Percentiles rank a stretch among this genome's conserved stretches.
Conservation (phyloP, 2,797 vertebrate species). For the Urocyon cinereoargenteus region DNA sequence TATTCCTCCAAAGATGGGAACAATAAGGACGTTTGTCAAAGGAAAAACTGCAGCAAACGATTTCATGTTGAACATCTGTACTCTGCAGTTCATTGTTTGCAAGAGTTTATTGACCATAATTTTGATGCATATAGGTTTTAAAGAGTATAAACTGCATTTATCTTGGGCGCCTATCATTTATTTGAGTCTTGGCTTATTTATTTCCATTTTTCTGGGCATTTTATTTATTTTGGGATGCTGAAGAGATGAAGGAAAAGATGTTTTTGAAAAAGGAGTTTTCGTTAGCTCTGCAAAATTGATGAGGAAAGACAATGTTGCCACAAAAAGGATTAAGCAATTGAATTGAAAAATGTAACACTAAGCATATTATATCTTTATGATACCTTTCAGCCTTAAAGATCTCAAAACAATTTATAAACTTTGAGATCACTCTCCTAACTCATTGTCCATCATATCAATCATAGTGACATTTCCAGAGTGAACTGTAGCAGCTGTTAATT, state of each 20-base stretch:
- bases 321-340: slow-evolving; percentile 72
- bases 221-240: slow-evolving; percentile 77
- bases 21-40: slow-evolving; percentile 90
- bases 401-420: slow-evolving; percentile 71
- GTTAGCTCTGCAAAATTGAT: slow-evolving; percentile 75
- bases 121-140: slow-evolving; percentile 90
- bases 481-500: slow-evolving; percentile 51
- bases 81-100: slow-evolving; percentile 83
- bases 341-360: slow-evolving; percentile 77
- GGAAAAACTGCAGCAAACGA: slow-evolving; percentile 89
- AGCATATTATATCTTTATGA: slow-evolving; percentile 56
- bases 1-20: slow-evolving; percentile 86
- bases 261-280: slow-evolving; percentile 76
- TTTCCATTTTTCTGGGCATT: slow-evolving; percentile 69
- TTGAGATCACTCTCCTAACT: slow-evolving; percentile 52
- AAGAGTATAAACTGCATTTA: slow-evolving; percentile 85
- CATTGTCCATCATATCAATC: slow-evolving; percentile 25
- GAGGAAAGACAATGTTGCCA: slow-evolving; percentile 67
- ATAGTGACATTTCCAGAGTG: slow-evolving; percentile 28
- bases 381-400: slow-evolving; percentile 69
- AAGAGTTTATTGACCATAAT: slow-evolving; percentile 90
- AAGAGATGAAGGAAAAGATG: slow-evolving; percentile 75
- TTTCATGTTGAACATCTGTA: slow-evolving; percentile 90
- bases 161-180: slow-evolving; percentile 80
- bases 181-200: slow-evolving; percentile 79